phyloP scores from a whole-genome alignment of 1,140 invertebrate species.

The Helicoverpa armigera region DNA sequence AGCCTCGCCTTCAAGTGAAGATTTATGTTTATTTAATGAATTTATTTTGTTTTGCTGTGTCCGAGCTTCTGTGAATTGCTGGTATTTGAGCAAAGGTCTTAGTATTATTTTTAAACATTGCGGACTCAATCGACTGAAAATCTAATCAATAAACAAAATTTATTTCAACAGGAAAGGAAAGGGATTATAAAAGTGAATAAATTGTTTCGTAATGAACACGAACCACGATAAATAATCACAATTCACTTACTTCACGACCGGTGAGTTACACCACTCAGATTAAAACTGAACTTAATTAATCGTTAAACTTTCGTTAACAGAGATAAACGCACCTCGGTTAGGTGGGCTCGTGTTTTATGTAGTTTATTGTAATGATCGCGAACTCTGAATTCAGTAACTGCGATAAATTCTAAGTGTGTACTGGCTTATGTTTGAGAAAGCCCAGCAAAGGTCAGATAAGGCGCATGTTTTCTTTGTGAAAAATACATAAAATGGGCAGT shows the following conservation, averaged over 20 bases:
- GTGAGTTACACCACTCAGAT: conserved; percentile 36
- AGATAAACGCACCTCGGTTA: conserved; percentile 38
- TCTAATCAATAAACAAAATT: too few relatives aligned
- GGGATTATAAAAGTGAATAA: not conserved
- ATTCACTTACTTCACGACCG: conserved; percentile 25
- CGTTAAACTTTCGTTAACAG: conserved; percentile 31
- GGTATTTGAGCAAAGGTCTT: not conserved
- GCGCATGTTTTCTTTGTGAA: too few relatives aligned
- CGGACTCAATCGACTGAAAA: too few relatives aligned
- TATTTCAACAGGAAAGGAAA: not conserved
- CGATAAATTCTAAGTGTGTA: conserved; percentile 20
- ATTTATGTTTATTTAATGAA: conserved; percentile 1
- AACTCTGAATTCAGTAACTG: conserved; percentile 10
- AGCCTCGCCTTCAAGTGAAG: not conserved
- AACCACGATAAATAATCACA: conserved; percentile 27
- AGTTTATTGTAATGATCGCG: conserved; percentile 30
- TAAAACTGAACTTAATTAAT: conserved; percentile 42
- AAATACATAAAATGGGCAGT: too few relatives aligned
- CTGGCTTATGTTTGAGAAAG: not conserved
- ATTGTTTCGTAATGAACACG: not conserved
- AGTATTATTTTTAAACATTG: too few relatives aligned
- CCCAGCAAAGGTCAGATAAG: too few relatives aligned
- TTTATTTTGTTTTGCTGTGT: not conserved
- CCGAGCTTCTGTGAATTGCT: not conserved
- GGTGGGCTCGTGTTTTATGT: conserved; percentile 29